These are phyloP conservation scores for Tachysurus fulvidraco DNA, from an alignment of 2,113 vertebrate species.

Conservation along the genomic window DNA sequence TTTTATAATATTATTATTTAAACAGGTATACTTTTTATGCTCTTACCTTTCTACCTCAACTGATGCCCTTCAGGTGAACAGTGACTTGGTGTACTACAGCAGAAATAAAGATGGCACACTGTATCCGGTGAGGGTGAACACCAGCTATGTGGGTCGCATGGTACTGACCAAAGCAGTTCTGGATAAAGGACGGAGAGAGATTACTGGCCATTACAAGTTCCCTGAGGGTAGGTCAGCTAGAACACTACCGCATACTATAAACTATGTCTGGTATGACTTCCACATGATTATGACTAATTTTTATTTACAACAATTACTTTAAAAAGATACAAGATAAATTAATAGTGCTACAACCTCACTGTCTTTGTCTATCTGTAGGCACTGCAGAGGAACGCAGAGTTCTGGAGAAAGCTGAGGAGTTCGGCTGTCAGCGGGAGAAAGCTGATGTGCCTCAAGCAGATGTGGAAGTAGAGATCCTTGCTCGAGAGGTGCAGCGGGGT, in stretches of 20 bases:
- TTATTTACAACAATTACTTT: background rate
- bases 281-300: background rate
- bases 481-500: constrained; percentile 76
- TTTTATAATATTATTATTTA: background rate
- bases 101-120: constrained; percentile 79
- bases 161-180: constrained; percentile 86
- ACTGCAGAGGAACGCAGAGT: constrained; percentile 84
- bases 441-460: constrained; percentile 58
- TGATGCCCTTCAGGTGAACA: constrained; percentile 81
- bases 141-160: constrained; percentile 78
- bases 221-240: constrained; percentile 79
- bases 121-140: constrained; percentile 74
- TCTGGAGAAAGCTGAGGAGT: constrained; percentile 86
- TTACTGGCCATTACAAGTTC: constrained; percentile 90
- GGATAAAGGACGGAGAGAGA: constrained; percentile 72
- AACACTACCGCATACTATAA: background rate
- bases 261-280: background rate
- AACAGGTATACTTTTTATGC: background rate
- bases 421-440: constrained; percentile 76
- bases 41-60: too few relatives aligned
- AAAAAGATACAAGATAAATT: background rate
- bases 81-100: constrained; percentile 86
- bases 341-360: too few relatives aligned
- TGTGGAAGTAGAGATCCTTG: constrained; percentile 79
- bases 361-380: constrained; percentile 66